Conservation (phyloP, 2,888 invertebrate genomes). For the Pristionchus fissidentatus region DNA sequence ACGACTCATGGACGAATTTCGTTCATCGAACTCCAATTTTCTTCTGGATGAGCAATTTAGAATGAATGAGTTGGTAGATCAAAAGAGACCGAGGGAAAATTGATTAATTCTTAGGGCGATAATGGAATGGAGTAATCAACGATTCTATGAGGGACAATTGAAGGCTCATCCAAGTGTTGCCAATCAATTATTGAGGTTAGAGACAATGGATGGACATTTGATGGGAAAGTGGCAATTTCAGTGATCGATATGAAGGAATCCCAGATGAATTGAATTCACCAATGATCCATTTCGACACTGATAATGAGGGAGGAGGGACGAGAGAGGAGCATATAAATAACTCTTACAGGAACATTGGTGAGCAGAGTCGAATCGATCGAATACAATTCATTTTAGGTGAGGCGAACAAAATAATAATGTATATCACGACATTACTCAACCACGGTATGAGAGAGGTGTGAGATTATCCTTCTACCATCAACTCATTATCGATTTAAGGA, state of each 20-base stretch:
- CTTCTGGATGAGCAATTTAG: constrained; percentile 65
- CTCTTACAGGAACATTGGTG: constrained; percentile 23
- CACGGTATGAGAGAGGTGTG: constrained; percentile 44
- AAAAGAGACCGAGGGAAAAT: neutral
- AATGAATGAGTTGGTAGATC: constrained; percentile 28
- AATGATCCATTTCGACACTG: constrained; percentile 30
- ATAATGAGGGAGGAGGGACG: neutral
- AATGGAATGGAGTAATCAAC: constrained; percentile 69
- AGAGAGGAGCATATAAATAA: constrained; percentile 28
- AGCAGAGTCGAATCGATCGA: neutral
- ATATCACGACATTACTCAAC: neutral
- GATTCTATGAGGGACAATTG: constrained; percentile 66
- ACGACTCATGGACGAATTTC: constrained; percentile 57
- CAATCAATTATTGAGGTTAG: constrained; percentile 41
- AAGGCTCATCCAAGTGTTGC: constrained; percentile 55
- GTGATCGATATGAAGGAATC: neutral
- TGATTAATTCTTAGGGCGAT: constrained; percentile 53
- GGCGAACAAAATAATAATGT: neutral
- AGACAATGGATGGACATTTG: neutral
- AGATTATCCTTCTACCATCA: neutral
- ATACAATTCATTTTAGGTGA: constrained; percentile 1
- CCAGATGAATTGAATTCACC: neutral
- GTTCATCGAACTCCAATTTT: constrained; percentile 55
- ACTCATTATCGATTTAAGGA: neutral
- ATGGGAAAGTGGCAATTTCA: neutral